Conservation (phyloP, 2,888 invertebrate genomes). For the Stenurella melanura region DNA sequence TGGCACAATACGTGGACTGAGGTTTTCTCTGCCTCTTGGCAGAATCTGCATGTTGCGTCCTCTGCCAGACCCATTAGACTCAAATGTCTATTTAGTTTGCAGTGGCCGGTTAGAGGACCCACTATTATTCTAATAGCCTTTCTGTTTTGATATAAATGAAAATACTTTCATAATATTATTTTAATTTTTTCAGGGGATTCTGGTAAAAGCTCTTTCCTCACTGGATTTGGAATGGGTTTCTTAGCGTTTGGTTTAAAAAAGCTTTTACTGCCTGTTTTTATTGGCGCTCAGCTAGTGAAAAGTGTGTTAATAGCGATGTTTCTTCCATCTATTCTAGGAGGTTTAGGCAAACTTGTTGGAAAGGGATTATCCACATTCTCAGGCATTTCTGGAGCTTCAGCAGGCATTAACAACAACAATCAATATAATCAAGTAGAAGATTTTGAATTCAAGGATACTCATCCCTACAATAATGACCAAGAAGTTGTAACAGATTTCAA, state of each 20-base stretch:
- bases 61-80: too few species aligned
- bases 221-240: conserved; percentile 81
- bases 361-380: conserved; percentile 83
- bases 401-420: conserved; percentile 66
- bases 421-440: conserved; percentile 76
- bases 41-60: too few species aligned
- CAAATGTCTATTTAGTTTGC: too few species aligned
- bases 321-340: conserved; percentile 88
- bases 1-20: too few species aligned
- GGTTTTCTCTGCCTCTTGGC: too few species aligned
- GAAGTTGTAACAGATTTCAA: conserved; percentile 71
- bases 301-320: conserved; percentile 89
- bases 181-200: conserved; percentile 44
- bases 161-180: not conserved
- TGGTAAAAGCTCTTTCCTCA: conserved; percentile 79
- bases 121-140: too few species aligned
- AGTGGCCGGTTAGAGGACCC: too few species aligned
- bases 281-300: conserved; percentile 89
- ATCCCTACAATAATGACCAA: conserved; percentile 70
- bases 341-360: conserved; percentile 87
- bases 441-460: conserved; percentile 85
- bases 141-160: too few species aligned
- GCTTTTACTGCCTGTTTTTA: conserved; percentile 86
- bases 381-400: conserved; percentile 74
- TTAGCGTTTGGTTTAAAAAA: conserved; percentile 88